Evolutionary conservation across 64 coral and sea anemone species (phyloP), one percentile per base, ranked within the genome.

Genomic region (Trachythela sp.): DNA sequence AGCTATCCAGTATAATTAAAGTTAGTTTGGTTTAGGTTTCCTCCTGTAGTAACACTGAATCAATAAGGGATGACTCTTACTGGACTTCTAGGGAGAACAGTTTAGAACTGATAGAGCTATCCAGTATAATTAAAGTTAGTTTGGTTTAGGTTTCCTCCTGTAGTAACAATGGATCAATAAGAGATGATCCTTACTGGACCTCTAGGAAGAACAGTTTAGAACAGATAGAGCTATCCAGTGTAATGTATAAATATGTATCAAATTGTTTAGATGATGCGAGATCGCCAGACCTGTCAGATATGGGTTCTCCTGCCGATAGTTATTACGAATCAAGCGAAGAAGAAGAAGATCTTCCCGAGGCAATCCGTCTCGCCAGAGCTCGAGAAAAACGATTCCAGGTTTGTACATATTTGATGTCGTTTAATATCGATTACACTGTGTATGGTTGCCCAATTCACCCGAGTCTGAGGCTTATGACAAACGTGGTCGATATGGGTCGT

Each of bases 341-440:
- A 1, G 75, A 80, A 37, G 59, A 68, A 68, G 75, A 80, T 0
- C 38, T 80, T 20, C 75, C 75, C 0, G 75, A 80, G 20, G 75
- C 75, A 80, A 37, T 80, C 18, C 75, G 75, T 2, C 38, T 80
- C 33, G 75, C 30, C 13, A 35, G 75, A 2, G 75, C 31, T 3
- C 32, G 34, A 80, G 34, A 80, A 39, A 80, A 37, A 80, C 75
- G 75, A 4, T 80, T 80, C 17, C 32, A 80, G 75, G 75, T 80
- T 80, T 80, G 75, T 3, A 80, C 9, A 37, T 1, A 38, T 39
- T 22, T 37, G 20, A 6, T 80, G 34, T 35, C 2, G 7, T 80
- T 0, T 30, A 38, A 14, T 5, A 36, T 80, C 56, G 26, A 36
- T 80, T 80, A 80, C 30, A 17, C 4, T 13, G 75, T 6, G 42